These are phyloP conservation scores for Nyctibius grandis DNA, from an alignment of 2,797 vertebrate genomes.

Conservation along the genomic window DNA sequence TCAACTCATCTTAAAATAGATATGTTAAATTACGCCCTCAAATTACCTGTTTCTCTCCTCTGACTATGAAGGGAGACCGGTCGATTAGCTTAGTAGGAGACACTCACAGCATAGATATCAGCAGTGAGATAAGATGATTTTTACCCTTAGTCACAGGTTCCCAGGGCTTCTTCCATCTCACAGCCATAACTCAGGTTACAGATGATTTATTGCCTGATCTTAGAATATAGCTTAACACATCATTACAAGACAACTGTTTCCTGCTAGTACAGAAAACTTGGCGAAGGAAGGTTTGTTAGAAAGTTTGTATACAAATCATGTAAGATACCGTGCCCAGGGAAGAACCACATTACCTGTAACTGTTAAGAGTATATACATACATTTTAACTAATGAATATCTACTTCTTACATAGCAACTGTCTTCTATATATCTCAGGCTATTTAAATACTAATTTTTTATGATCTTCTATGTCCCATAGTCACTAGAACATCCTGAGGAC, in stretches of 20 bases:
- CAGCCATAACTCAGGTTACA: not conserved
- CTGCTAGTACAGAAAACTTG: not conserved
- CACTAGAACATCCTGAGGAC: not conserved
- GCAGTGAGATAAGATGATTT: not conserved
- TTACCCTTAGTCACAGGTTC: not conserved
- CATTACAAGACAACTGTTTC: not conserved
- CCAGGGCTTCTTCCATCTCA: not conserved
- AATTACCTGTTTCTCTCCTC: slow-evolving; percentile 29
- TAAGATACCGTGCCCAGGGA: not conserved
- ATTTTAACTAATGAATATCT: not conserved
- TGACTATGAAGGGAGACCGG: not conserved
- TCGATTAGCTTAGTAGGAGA: not conserved
- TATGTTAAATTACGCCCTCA: slow-evolving; percentile 7
- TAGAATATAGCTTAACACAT: not conserved
- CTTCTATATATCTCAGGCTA: not conserved
- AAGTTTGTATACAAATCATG: not conserved
- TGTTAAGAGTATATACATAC: not conserved
- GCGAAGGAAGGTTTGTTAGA: not conserved
- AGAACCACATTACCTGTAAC: not conserved
- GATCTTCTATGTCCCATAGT: not conserved
- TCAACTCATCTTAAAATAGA: slow-evolving; percentile 13
- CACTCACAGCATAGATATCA: not conserved
- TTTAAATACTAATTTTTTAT: not conserved
- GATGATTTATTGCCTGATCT: not conserved
- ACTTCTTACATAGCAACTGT: not conserved